Evolutionary conservation across 37 sponge, comb jelly and placozoan species (phyloP).

Genomic region (Eunapius fragilis): DNA sequence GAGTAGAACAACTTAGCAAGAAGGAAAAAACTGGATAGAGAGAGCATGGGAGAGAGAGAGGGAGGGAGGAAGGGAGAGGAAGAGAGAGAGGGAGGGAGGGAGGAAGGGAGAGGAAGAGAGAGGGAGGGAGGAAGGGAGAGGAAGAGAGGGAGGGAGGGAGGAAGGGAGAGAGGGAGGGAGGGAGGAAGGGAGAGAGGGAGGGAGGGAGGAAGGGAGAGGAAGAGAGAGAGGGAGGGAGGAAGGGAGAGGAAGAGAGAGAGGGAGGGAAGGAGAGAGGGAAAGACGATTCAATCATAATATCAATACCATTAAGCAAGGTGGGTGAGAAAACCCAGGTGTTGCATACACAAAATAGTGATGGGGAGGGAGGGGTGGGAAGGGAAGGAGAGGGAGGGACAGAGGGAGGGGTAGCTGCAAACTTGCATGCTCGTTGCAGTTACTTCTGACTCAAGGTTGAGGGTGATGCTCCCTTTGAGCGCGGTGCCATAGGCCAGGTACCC

Average conservation of each 20-base stretch:
- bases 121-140: too few species aligned
- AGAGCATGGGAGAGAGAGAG: neutral
- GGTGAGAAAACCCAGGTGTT: too few species aligned
- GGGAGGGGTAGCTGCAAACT: neutral
- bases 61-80: neutral
- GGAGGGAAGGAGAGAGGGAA: neutral
- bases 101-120: conserved; percentile 13
- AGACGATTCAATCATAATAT: too few species aligned
- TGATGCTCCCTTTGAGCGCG: conserved; percentile 65
- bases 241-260: too few species aligned
- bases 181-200: neutral
- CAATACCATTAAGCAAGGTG: too few species aligned
- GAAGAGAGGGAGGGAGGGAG: too few species aligned
- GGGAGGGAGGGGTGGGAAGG: neutral
- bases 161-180: too few species aligned
- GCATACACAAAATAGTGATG: too few species aligned
- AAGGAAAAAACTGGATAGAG: neutral
- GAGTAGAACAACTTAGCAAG: conserved; percentile 32
- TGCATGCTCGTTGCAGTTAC: neutral
- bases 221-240: neutral
- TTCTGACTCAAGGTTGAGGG: conserved; percentile 53
- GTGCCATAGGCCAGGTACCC: conserved; percentile 64
- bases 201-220: too few species aligned
- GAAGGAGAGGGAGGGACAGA: too few species aligned
- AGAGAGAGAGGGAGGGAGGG: conserved; percentile 10